Conservation (phyloP, 2,113 vertebrate species). For the Nothoprocta perdicaria region DNA sequence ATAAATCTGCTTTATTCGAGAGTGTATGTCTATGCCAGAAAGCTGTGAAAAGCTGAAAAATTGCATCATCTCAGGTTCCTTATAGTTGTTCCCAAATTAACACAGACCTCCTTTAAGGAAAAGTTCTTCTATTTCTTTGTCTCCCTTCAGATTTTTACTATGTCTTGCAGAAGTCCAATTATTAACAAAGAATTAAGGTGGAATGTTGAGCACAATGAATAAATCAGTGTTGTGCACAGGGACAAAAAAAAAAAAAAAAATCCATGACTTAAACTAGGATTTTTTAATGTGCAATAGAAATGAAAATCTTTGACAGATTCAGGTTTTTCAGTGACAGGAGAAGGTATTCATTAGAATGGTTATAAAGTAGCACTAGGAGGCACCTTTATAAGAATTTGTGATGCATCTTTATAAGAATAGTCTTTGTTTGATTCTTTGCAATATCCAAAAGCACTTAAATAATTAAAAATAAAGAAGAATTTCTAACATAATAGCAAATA, state of each 20-base stretch:
- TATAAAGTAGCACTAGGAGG: not conserved
- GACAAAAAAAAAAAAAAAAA: not conserved
- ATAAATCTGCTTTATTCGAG: not conserved
- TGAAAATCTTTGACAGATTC: constrained; percentile 4
- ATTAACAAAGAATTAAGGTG: not conserved
- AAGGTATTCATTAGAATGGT: not conserved
- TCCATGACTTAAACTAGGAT: not conserved
- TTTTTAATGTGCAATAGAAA: not conserved
- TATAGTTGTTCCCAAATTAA: not conserved
- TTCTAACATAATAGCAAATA: not conserved
- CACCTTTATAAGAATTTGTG: not conserved
- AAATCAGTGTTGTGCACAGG: not conserved
- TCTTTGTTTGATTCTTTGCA: not conserved
- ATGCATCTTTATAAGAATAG: not conserved
- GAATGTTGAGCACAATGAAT: not conserved
- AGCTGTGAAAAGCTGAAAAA: not conserved
- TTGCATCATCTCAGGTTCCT: not conserved
- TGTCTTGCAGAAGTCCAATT: not conserved
- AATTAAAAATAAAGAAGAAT: not conserved
- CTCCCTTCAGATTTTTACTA: not conserved
- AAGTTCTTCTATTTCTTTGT: not conserved
- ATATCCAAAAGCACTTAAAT: not conserved
- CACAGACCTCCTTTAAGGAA: not conserved
- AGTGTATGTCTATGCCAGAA: not conserved
- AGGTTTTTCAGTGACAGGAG: not conserved